Conservation (phyloP, 2,797 vertebrate species). For the Craterocephalus amniculus region DNA sequence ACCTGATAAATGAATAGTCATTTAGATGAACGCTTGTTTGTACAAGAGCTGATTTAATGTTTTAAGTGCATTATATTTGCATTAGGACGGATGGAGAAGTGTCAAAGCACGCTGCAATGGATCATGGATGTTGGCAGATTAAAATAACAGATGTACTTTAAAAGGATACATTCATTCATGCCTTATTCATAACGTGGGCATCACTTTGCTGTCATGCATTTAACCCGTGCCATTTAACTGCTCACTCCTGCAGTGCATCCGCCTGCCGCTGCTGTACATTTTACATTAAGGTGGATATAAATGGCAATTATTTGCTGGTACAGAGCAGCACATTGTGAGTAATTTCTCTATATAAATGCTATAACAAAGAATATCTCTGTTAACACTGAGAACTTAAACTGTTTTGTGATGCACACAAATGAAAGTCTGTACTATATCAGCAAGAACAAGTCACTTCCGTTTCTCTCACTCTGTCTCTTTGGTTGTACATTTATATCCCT, state of each 20-base stretch:
- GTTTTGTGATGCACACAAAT: slow-evolving; percentile 40
- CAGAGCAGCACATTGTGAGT: slow-evolving; percentile 7
- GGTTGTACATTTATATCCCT: slow-evolving; percentile 46
- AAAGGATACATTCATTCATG: neutral
- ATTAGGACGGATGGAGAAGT: neutral
- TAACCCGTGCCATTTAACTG: neutral
- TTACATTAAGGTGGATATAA: slow-evolving; percentile 15
- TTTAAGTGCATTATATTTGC: neutral
- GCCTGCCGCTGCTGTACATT: too few relatives aligned
- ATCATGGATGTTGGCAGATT: neutral
- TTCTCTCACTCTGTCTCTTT: neutral
- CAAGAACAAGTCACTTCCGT: slow-evolving; percentile 4
- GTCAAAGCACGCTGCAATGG: neutral
- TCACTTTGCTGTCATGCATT: slow-evolving; percentile 6
- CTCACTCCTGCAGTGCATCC: neutral
- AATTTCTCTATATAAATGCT: slow-evolving; percentile 19
- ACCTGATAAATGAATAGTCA: slow-evolving; percentile 26
- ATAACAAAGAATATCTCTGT: slow-evolving; percentile 18
- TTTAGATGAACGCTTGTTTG: slow-evolving; percentile 7
- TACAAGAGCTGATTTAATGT: slow-evolving; percentile 2
- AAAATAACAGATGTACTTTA: neutral
- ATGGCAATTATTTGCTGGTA: slow-evolving; percentile 1
- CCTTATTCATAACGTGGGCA: neutral
- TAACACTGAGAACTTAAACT: slow-evolving; percentile 32
- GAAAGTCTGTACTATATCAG: slow-evolving; percentile 29